Evolutionary conservation across 2,888 invertebrate genomes (phyloP), one percentile per base, ranked within the genome.

Genomic region (Anorthoa munda): DNA sequence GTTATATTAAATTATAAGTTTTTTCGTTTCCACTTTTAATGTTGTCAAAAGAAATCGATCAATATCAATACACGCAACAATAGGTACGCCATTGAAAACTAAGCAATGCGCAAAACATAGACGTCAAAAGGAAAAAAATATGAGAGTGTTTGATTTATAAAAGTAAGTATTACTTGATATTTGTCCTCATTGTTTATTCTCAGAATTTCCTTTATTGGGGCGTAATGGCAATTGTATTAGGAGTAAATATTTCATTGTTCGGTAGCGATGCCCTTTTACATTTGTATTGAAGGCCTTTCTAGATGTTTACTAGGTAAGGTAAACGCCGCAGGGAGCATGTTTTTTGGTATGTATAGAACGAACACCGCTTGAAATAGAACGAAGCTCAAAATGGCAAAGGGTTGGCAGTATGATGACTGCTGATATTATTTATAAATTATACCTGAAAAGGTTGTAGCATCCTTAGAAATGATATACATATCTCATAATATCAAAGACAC

Each of bases 71-170:
- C 55, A 58, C 65, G 53, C 46, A 78, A 75, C 23, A 75, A 61
- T 13, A 51, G 65, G 65, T 9, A 11, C 11, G 11, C 46, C 26
- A 53, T 23, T 61, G 51, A 61, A 61, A 68, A 51, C 13, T 50
- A 50, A 81, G 12, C 48, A 63, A 58, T 45, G 53, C 59, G 31
- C 55, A 75, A 78, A 81, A 60, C 17, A 56, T 58, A 58, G 60
- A 45, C 68, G 31, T 61, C 66, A 75, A 75, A 75, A 50, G 64
- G 26, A 58, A 63, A 67, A 65, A 48, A 68, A 31, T 17, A 59
- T 23, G 46, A 48, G 46, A 48, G 11, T 46, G 55, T 59, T 80
- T 80, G 56, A 79, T 48, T 64, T 79, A 53, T n/a, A 58, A 50
- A 64, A 65, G 51, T 48, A 55, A 50, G 26, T 51, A 56, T 23